A percentile compares a stretch with the other conserved stretches of the same genome.
These are phyloP conservation scores for Ctenicera cuprea DNA, from an alignment of 2,888 invertebrate species.

Conservation along the genomic window DNA sequence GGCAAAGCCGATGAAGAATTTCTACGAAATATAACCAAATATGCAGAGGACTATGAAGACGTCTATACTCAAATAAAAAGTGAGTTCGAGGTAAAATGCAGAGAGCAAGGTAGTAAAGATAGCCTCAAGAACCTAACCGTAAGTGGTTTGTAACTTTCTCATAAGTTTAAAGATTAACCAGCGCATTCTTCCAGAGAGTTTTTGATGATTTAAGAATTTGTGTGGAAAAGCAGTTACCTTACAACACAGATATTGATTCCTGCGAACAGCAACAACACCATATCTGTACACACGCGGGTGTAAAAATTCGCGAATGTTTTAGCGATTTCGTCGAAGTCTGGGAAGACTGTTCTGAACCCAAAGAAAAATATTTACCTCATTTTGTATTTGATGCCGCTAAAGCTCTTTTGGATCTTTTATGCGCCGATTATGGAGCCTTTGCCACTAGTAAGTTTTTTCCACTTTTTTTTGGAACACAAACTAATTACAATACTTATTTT, in stretches of 20 bases:
- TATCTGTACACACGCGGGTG: conserved; percentile 16
- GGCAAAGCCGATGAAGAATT: neutral
- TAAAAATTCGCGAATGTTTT: conserved; percentile 26
- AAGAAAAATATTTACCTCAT: too few species aligned
- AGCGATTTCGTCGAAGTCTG: neutral
- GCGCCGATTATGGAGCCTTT: conserved; percentile 18
- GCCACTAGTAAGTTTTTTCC: conserved; percentile 6
- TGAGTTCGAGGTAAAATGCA: neutral
- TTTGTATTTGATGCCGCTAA: conserved; percentile 27
- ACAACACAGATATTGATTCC: neutral
- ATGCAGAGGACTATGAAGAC: neutral
- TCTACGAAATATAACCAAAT: neutral
- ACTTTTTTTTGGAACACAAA: too few species aligned
- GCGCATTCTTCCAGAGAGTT: conserved; percentile 1
- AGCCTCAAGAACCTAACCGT: neutral
- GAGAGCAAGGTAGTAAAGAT: neutral
- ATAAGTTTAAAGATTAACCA: neutral
- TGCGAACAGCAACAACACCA: conserved; percentile 2
- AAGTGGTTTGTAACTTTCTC: neutral
- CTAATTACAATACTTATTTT: too few species aligned
- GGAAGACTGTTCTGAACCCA: too few species aligned
- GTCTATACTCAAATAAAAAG: neutral
- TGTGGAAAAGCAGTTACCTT: conserved; percentile 16
- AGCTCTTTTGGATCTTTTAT: conserved; percentile 12
- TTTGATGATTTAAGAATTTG: conserved; percentile 1